Evolutionary conservation across 35 echinoderm and acorn worm species (phyloP), one percentile per base, ranked within the genome.

Genomic region (Amphiura filiformis): DNA sequence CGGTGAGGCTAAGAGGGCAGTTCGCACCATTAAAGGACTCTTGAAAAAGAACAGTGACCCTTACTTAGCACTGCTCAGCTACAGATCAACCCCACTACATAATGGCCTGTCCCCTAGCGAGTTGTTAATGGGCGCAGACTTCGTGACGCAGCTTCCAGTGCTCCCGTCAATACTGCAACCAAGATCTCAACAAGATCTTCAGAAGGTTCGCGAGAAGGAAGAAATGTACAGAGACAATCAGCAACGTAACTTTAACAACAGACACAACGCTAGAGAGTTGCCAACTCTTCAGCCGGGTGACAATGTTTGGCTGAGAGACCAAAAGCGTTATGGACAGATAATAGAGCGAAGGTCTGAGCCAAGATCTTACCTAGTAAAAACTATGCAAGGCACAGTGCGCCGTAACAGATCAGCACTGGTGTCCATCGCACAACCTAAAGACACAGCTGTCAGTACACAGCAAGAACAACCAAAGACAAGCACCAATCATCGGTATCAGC

Each of bases 1-100:
- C 56, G 39, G 91, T 87, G 77, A 90, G 81, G 79, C 80, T 40
- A 57, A 89, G 87, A 31, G 87, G 80, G 91, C 94, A 39, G 87
- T 97, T 36, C 70, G 75, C 35, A 87, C 89, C 14, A 32, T 86
- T 23, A 91, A 91, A 61, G 39, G 37, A 33, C 22, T 86, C 39
- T 34, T 86, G 39, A 75, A 86, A 47, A 91, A 85, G 56, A 44
- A 33, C 22, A 34, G 37, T 38, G 82, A 91, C 36, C 83, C 89
- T 34, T 86, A 86, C 35, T n/a, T 79, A 32, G 85, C 85, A 30
- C 38, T 92, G 13, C 64, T 92, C 7, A 49, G 41, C n/a, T 92
- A 92, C 37, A 75, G 79, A 7, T 22, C 84, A 32, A 92, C 90
- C 35, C 90, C 77, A n/a, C 39, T 82, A n/a, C 32, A 88, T 75